Conservation (phyloP, 2,113 vertebrate species). For the Bubo bubo region DNA sequence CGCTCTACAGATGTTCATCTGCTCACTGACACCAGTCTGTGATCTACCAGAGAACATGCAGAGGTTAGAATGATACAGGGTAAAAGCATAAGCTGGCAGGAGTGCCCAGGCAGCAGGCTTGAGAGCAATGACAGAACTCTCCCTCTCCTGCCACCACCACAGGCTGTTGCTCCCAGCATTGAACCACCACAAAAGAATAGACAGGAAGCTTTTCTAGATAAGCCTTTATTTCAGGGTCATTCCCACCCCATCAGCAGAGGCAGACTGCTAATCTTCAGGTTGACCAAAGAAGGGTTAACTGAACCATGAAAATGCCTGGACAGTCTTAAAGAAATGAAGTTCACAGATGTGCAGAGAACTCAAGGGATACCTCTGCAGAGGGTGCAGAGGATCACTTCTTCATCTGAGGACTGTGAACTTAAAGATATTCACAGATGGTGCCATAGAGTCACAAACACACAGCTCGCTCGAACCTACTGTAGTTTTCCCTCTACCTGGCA, state of each 20-base stretch:
- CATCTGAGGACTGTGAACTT: not conserved
- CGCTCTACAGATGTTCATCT: not conserved
- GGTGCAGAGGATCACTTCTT: not conserved
- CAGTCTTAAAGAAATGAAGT: not conserved
- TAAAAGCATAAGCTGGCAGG: slow-evolving; percentile 2
- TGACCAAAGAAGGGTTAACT: not conserved
- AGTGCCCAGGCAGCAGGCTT: slow-evolving; percentile 20
- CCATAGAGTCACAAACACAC: not conserved
- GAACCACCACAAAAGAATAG: not conserved
- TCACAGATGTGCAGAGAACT: not conserved
- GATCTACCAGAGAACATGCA: slow-evolving; percentile 40
- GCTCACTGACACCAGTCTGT: not conserved
- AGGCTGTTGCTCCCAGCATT: not conserved
- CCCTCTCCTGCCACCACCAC: slow-evolving; percentile 39
- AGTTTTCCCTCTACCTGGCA: not conserved
- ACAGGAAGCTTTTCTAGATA: not conserved
- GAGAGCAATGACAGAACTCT: slow-evolving; percentile 36
- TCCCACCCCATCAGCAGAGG: not conserved
- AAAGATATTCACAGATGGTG: not conserved
- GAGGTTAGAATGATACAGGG: not conserved
- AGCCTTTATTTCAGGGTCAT: not conserved
- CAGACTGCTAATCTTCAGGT: not conserved
- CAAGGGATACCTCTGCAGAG: not conserved
- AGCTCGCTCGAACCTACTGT: not conserved
- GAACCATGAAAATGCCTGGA: not conserved